A percentile compares a stretch with the other conserved stretches of the same genome.
These are phyloP conservation scores for Celastrina argiolus DNA, from an alignment of 2,888 invertebrate species.

Conservation along the genomic window DNA sequence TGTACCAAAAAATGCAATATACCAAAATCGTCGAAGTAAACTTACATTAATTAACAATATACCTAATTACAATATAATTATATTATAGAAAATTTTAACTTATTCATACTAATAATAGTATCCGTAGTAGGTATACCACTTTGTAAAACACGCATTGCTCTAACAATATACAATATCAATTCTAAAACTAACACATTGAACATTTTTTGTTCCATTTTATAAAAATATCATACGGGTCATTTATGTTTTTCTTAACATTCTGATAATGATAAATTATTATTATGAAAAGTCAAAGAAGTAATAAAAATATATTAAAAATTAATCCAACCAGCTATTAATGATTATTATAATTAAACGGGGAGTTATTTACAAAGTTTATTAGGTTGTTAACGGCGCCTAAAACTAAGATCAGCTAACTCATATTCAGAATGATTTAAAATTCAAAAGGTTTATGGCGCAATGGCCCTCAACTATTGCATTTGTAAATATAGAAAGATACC, in stretches of 20 bases:
- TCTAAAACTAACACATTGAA: neutral
- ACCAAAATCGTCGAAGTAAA: no score
- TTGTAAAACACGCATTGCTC: neutral
- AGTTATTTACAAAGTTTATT: no score
- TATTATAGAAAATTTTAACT: neutral
- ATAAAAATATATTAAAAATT: no score
- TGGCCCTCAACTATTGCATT: constrained; percentile 46
- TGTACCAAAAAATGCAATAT: no score
- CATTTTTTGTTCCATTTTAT: neutral
- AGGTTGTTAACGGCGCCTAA: neutral
- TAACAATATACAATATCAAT: neutral
- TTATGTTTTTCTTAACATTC: neutral
- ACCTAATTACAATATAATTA: no score
- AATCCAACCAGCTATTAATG: no score
- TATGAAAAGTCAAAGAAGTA: no score
- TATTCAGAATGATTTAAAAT: constrained; percentile 3
- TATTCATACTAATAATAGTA: no score
- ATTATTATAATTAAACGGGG: no score
- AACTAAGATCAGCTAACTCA: neutral
- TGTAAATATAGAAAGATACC: constrained; percentile 58
- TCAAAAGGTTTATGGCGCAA: constrained; percentile 20
- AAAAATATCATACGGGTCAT: no score
- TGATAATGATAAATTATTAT: constrained; percentile 3
- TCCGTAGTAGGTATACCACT: no score
- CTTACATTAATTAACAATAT: no score